phyloP scores from a whole-genome alignment of 2,797 vertebrate genomes.

The Falco berigora region DNA sequence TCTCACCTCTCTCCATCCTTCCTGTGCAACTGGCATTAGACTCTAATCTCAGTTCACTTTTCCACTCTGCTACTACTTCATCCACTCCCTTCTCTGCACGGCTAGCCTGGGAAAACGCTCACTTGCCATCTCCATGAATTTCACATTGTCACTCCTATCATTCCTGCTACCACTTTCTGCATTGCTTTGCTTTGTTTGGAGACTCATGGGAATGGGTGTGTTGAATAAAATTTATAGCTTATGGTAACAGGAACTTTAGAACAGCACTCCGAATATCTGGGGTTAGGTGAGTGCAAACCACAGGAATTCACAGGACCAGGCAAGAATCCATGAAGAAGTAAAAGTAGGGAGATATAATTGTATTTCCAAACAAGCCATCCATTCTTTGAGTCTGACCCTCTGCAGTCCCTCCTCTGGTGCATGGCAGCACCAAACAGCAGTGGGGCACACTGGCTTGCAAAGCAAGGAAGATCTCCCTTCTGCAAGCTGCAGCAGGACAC shows the following conservation, averaged over 20 bases:
- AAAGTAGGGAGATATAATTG: neutral
- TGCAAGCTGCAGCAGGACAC: neutral
- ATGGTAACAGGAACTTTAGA: neutral
- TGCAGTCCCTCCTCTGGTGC: neutral
- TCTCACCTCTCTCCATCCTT: conserved; percentile 39
- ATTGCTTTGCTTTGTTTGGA: neutral
- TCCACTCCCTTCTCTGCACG: neutral
- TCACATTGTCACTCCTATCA: neutral
- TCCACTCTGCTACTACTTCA: neutral
- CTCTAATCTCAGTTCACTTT: neutral
- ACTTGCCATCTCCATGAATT: neutral
- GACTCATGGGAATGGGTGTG: neutral
- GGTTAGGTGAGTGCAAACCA: neutral
- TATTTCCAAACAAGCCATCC: neutral
- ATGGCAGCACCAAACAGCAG: neutral
- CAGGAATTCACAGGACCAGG: neutral
- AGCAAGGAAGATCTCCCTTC: neutral
- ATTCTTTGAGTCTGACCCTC: neutral
- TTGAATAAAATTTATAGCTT: neutral
- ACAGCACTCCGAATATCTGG: neutral
- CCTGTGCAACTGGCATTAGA: neutral
- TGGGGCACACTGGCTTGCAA: neutral
- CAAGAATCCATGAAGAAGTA: neutral
- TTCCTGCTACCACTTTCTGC: neutral
- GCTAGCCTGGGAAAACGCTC: neutral